These are phyloP conservation scores for Eubucco bourcierii DNA, from an alignment of 2,113 vertebrate genomes.

Conservation along the genomic window DNA sequence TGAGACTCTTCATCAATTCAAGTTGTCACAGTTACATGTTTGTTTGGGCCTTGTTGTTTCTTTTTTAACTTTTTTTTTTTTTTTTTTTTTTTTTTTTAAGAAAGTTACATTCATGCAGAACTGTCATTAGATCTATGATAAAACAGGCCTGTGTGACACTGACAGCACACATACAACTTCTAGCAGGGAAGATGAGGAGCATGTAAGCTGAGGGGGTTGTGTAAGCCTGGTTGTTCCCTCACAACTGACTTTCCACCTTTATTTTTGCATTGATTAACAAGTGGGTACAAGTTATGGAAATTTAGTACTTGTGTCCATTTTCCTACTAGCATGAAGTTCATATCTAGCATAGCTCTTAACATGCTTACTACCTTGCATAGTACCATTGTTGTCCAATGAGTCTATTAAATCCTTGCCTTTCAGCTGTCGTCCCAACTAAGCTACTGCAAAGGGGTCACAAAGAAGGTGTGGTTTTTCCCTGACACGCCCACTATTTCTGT, in stretches of 20 bases:
- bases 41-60: neutral
- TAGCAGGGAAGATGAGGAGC: constrained; percentile 1
- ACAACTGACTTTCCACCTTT: neutral
- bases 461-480: neutral
- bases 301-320: neutral
- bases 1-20: constrained; percentile 8
- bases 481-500: neutral
- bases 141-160: constrained; percentile 10
- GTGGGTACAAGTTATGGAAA: neutral
- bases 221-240: neutral
- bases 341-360: neutral
- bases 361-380: constrained; percentile 11
- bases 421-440: neutral
- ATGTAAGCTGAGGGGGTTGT: neutral
- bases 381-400: constrained; percentile 37
- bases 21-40: neutral
- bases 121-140: constrained; percentile 5
- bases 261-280: neutral
- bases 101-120: constrained; percentile 30
- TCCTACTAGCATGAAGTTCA: neutral
- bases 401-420: neutral
- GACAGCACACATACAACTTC: constrained; percentile 4
- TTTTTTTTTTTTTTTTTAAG: neutral
- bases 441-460: neutral
- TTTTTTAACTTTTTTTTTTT: neutral